phyloP scores from a whole-genome alignment of 2,797 vertebrate species.

The Danio tinwini region DNA sequence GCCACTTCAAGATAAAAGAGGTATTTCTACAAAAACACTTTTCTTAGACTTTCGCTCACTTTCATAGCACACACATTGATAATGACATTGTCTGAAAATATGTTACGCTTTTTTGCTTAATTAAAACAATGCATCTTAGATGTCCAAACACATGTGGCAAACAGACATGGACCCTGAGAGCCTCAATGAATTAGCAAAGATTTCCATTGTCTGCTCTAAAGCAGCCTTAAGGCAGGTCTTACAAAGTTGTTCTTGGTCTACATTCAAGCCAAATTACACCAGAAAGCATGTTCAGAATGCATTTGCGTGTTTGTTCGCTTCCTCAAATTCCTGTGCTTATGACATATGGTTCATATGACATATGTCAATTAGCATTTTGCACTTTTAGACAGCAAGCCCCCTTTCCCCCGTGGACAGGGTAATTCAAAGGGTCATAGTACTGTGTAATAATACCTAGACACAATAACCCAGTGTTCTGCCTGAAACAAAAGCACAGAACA shows the following conservation, averaged over 20 bases:
- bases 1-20: slow-evolving; percentile 27
- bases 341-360: not conserved
- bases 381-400: not conserved
- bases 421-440: not conserved
- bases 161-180: not conserved
- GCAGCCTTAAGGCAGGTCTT: slow-evolving; percentile 69
- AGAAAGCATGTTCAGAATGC: not conserved
- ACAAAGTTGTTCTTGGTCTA: slow-evolving; percentile 62
- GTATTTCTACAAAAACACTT: not conserved
- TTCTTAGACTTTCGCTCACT: slow-evolving; percentile 6
- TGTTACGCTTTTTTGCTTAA: not conserved
- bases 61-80: not conserved
- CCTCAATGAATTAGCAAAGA: slow-evolving; percentile 52
- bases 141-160: slow-evolving; percentile 38
- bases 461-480: not conserved
- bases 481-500: not conserved
- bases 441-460: not conserved
- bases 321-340: slow-evolving; percentile 8
- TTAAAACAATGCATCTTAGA: not conserved
- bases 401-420: not conserved
- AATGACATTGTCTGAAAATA: not conserved
- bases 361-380: slow-evolving; percentile 20
- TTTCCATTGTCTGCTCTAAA: slow-evolving; percentile 57
- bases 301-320: not conserved
- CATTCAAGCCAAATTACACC: slow-evolving; percentile 32